Percentiles rank a stretch among this genome's conserved stretches.
phyloP scores from a whole-genome alignment of 1,140 invertebrate genomes.

The Drosophila simulans region DNA sequence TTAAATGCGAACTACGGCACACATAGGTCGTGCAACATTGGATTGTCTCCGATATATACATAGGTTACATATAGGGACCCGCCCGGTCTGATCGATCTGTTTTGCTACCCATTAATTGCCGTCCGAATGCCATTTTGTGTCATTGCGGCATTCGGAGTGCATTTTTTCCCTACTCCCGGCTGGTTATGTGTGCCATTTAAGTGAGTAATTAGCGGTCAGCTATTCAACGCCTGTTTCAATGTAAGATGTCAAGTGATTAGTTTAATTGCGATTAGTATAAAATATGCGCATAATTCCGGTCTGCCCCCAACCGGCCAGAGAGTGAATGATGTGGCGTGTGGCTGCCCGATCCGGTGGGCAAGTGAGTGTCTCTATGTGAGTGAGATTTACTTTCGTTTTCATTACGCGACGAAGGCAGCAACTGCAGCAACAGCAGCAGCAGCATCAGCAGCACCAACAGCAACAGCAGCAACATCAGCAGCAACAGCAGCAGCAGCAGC shows the following conservation, averaged over 20 bases:
- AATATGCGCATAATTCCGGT: conserved; percentile 51
- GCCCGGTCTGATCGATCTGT: not conserved
- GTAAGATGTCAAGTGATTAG: conserved; percentile 51
- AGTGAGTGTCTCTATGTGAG: conserved; percentile 40
- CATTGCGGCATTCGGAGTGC: conserved; percentile 35
- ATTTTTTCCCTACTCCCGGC: conserved; percentile 25
- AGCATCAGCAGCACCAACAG: conserved; percentile 11
- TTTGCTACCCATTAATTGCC: conserved; percentile 16
- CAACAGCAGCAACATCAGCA: conserved; percentile 18
- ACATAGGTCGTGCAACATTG: conserved; percentile 10
- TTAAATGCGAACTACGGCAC: conserved; percentile 21
- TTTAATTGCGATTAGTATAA: conserved; percentile 51
- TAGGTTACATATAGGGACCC: conserved; percentile 6
- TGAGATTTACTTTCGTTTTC: conserved; percentile 78
- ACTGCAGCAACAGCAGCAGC: conserved; percentile 17
- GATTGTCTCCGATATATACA: not conserved
- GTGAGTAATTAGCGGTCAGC: conserved; percentile 43
- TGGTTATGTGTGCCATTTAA: conserved; percentile 37
- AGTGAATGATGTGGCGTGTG: conserved; percentile 43
- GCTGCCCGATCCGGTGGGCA: conserved; percentile 8
- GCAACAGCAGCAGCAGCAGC: conserved; percentile 14
- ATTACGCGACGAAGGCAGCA: conserved; percentile 55
- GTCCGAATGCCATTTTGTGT: conserved; percentile 24
- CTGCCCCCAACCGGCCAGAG: not conserved
- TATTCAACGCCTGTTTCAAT: conserved; percentile 52